Percentiles rank a stretch among this genome's conserved stretches.
Conservation (phyloP, 2,113 vertebrate genomes). For the Albula goreensis region DNA sequence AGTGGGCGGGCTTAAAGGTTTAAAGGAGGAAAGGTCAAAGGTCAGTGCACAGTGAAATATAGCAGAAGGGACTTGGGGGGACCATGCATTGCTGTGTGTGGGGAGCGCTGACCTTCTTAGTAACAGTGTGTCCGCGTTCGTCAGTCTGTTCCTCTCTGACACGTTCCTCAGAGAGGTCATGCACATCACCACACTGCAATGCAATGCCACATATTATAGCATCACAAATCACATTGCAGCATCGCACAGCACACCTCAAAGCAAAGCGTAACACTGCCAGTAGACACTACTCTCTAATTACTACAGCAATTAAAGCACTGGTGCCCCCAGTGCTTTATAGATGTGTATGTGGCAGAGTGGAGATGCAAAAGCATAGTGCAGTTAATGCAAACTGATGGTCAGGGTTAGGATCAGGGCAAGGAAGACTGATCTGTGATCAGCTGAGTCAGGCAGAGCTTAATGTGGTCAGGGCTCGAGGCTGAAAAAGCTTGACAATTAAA, state of each 20-base stretch:
- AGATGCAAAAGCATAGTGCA: no score
- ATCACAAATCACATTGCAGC: not conserved
- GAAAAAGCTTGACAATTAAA: no score
- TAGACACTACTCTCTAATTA: no score
- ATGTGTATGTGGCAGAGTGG: no score
- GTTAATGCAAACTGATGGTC: not conserved
- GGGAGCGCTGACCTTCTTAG: constrained; percentile 77
- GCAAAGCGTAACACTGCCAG: no score
- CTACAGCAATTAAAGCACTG: no score
- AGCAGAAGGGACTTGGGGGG: not conserved
- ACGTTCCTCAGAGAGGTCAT: constrained; percentile 74
- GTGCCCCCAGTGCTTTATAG: no score
- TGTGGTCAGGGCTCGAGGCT: no score
- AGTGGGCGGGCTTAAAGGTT: not conserved
- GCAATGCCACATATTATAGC: constrained; percentile 11
- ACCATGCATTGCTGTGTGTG: not conserved
- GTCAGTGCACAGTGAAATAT: not conserved
- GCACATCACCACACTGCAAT: constrained; percentile 78
- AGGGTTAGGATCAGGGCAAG: not conserved
- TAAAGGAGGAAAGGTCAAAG: not conserved
- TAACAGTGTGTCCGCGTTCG: constrained; percentile 80
- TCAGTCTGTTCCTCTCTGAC: constrained; percentile 84
- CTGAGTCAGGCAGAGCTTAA: not conserved
- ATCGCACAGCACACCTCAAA: not conserved
- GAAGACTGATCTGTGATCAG: not conserved